Base-by-base conservation (phyloP, 2,888 invertebrate genomes). In the Acanthopleura granulata region DNA sequence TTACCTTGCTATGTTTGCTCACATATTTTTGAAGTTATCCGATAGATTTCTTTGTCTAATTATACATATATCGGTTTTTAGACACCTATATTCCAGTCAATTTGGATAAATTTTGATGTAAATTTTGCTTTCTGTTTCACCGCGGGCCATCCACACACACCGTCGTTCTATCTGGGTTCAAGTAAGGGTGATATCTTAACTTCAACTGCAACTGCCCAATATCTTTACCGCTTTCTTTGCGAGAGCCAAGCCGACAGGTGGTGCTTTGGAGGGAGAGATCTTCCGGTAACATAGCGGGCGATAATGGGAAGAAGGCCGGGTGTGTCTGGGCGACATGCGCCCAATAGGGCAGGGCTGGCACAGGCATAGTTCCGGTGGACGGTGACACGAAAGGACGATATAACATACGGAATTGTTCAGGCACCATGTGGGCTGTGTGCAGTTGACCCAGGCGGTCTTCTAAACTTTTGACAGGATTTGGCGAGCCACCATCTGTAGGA, bases 81-180 rank as follows among this genome's bases (percentile, higher is more conserved):
- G 40, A 40, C 40, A 40, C 4, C 40, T 40, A 40, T 40, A 40
- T 40, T 40, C 9, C n/a, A 40, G 9, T 40, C 3, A 3, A 57
- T 57, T n/a, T 6, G 18, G 22, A 57, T n/a, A 4, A 57, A 22
- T 57, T 57, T 57, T 22, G 12, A 12, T 3, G 3, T 3, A 18
- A 18, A 57, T 12, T n/a, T 18, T 57, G 57, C 57, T 3, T 27
- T 66, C 16, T 12, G 6, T 22, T 66, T 66, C 29, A 66, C 25
- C 66, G 22, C 6, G 66, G 66, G 6, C 66, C 66, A 25, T 66
- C 66, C 25, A 66, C 66, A 25, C 66, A 66, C 29, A 66, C 29
- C 14, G 66, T 27, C 15, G 66, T 27, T 25, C 66, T 66, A 16
- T 66, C 66, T 66, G 18, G 22, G 6, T 18, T 16, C 14, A 27